These are phyloP conservation scores for Hemicordylus capensis DNA, from an alignment of 2,113 vertebrate genomes.

Conservation along the genomic window DNA sequence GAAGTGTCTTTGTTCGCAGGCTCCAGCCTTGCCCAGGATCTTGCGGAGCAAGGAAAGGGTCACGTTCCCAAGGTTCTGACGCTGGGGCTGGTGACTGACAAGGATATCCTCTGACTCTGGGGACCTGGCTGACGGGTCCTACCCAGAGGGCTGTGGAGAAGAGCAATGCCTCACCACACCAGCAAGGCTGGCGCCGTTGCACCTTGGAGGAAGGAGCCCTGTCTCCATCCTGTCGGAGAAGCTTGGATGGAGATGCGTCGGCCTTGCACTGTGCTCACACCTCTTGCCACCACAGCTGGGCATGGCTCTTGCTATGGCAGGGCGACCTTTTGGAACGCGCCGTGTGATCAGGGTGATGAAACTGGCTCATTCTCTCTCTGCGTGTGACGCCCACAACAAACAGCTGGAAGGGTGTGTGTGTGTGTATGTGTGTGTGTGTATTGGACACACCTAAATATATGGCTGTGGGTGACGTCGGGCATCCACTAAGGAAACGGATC, in stretches of 20 bases:
- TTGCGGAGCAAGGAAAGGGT: slow-evolving; percentile 49
- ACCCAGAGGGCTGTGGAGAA: no score
- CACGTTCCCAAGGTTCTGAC: slow-evolving; percentile 41
- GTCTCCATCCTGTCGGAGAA: not conserved
- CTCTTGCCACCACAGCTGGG: not conserved
- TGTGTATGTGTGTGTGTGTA: not conserved
- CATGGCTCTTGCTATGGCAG: not conserved
- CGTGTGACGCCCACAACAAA: not conserved
- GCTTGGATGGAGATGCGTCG: not conserved
- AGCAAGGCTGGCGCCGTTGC: not conserved
- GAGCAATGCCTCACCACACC: not conserved
- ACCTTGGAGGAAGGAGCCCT: not conserved
- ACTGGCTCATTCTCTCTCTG: not conserved
- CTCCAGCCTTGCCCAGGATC: slow-evolving; percentile 24
- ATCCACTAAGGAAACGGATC: not conserved
- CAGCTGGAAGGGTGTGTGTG: not conserved
- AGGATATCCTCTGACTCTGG: slow-evolving; percentile 18
- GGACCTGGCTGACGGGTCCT: not conserved
- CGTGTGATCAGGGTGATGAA: not conserved
- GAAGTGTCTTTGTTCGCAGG: slow-evolving; percentile 49
- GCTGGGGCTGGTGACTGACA: slow-evolving; percentile 23
- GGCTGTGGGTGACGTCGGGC: not conserved
- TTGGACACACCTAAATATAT: not conserved
- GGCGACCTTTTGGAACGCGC: not conserved
- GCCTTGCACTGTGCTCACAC: not conserved